Evolutionary conservation across 2,113 vertebrate species (phyloP).

Genomic region (Copsychus sechellarum): DNA sequence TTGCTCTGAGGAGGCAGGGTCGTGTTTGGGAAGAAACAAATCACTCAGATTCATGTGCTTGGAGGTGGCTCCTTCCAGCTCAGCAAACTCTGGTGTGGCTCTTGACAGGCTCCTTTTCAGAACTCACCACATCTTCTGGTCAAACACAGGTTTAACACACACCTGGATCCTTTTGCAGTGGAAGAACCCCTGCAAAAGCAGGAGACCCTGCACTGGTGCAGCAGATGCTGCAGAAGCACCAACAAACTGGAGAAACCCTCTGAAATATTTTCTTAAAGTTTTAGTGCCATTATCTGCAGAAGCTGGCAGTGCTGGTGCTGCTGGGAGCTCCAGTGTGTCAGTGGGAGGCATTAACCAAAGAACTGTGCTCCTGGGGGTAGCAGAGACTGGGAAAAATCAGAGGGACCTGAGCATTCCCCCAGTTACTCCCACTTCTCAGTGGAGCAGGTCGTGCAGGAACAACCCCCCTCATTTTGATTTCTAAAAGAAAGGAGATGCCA

Average conservation of each 20-base stretch:
- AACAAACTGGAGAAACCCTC: not conserved
- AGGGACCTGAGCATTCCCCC: not conserved
- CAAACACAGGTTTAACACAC: not conserved
- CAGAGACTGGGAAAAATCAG: not conserved
- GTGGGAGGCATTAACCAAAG: not conserved
- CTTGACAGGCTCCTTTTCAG: not conserved
- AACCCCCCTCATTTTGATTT: not conserved
- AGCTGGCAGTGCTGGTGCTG: not conserved
- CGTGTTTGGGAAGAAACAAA: not conserved
- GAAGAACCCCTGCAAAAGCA: not conserved
- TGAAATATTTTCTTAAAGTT: not conserved
- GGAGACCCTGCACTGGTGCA: not conserved
- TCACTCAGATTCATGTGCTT: not conserved
- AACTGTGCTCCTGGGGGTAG: not conserved
- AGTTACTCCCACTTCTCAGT: not conserved
- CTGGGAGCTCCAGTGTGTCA: not conserved
- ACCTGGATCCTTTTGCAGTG: not conserved
- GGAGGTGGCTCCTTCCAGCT: not conserved
- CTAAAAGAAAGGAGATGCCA: not conserved
- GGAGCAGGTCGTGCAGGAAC: not conserved
- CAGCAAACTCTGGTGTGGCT: accelerated
- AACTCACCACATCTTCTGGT: not conserved
- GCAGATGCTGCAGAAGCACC: not conserved
- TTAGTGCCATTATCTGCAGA: not conserved
- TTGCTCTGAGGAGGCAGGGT: not conserved